These are phyloP conservation scores for Ctenomys sociabilis DNA, from an alignment of 2,113 vertebrate genomes.

Conservation along the genomic window DNA sequence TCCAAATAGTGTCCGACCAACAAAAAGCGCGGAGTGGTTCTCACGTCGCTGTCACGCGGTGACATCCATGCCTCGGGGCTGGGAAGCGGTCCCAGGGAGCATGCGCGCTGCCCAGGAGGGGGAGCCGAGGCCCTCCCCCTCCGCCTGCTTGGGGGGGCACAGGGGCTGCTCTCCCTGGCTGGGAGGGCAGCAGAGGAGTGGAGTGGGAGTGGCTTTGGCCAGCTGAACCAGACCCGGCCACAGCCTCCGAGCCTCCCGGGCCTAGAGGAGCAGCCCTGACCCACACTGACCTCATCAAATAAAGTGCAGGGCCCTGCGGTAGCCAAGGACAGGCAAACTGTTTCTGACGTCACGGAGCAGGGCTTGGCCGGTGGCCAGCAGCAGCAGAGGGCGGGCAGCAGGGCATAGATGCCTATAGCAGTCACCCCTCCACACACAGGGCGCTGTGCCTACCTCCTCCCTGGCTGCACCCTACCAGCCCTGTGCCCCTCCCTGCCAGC, in stretches of 20 bases:
- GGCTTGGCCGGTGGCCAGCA: not conserved
- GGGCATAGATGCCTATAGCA: fast-evolving
- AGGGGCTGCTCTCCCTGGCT: fast-evolving
- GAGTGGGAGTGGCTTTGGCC: not conserved
- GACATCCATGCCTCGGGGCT: not conserved
- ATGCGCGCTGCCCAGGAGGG: fast-evolving
- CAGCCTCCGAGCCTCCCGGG: fast-evolving
- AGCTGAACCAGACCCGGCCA: fast-evolving
- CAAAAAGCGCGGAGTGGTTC: conserved; percentile 77
- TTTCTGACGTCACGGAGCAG: fast-evolving
- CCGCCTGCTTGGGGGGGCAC: not conserved
- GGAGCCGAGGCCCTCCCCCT: fast-evolving
- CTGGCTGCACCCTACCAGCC: fast-evolving
- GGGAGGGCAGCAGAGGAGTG: fast-evolving
- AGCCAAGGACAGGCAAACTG: not conserved
- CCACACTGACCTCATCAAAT: fast-evolving
- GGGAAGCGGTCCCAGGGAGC: not conserved
- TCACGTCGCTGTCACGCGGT: conserved; percentile 62
- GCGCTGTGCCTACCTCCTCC: fast-evolving
- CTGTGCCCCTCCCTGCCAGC: not conserved
- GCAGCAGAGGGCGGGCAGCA: fast-evolving
- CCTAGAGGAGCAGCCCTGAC: not conserved
- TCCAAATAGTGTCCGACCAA: conserved; percentile 73
- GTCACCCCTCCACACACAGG: not conserved
- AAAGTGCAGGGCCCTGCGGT: not conserved